phyloP scores from a whole-genome alignment of 2,888 invertebrate species.

The Mesochorus sp. region DNA sequence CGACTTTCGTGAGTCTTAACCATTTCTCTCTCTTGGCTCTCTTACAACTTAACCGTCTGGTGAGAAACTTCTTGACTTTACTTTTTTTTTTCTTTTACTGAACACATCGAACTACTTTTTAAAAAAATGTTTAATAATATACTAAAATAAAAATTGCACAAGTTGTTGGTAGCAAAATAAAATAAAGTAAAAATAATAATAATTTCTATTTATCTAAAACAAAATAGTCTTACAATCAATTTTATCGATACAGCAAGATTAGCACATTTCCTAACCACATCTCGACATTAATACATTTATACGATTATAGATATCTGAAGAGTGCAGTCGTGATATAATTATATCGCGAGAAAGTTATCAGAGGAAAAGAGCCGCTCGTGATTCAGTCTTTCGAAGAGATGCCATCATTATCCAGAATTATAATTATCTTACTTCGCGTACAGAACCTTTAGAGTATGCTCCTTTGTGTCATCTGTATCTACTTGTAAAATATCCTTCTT shows the following conservation, averaged over 20 bases:
- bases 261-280: too few species aligned
- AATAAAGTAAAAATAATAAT: too few species aligned
- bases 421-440: neutral
- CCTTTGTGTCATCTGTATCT: neutral
- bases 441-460: neutral
- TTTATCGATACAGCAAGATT: too few species aligned
- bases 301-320: too few species aligned
- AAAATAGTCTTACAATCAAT: too few species aligned
- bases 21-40: neutral
- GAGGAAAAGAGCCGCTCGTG: neutral
- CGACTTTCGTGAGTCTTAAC: constrained; percentile 13
- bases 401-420: too few species aligned
- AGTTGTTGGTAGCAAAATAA: neutral
- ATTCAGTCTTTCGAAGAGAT: neutral
- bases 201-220: too few species aligned
- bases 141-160: neutral
- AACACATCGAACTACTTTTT: neutral
- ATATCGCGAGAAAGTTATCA: neutral
- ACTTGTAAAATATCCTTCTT: too few species aligned
- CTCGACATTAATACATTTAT: too few species aligned
- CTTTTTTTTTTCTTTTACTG: constrained; percentile 4
- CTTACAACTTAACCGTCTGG: neutral
- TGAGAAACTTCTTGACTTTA: neutral
- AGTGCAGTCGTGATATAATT: neutral
- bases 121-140: neutral